Evolutionary conservation across 2,113 vertebrate species (phyloP).

Genomic region (Entomyzon cyanotis): DNA sequence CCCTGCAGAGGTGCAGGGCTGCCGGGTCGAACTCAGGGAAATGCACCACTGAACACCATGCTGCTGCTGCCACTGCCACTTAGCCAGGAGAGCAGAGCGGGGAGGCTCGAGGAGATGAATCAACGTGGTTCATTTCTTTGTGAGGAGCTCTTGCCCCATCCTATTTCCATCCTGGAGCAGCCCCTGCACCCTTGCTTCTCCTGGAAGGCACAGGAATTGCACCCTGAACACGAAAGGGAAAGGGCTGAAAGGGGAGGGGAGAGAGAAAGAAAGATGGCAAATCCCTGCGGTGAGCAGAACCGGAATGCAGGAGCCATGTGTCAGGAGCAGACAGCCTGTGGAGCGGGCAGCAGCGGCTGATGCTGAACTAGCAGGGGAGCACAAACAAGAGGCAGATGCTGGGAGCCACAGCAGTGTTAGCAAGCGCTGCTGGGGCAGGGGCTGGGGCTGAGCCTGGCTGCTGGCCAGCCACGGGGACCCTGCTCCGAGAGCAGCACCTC

Average conservation of each 20-base stretch:
- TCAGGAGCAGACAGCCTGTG: not conserved
- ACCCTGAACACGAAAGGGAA: not conserved
- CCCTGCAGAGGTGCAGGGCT: slow-evolving; percentile 21
- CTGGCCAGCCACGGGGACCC: fast-evolving
- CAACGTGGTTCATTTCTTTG: not conserved
- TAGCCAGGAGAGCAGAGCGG: not conserved
- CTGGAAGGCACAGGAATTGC: not conserved
- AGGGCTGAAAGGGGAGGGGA: not conserved
- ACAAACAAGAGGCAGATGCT: not conserved
- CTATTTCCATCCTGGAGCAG: not conserved
- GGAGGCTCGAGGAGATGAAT: not conserved
- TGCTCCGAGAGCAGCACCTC: not conserved
- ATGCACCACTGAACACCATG: slow-evolving; percentile 37
- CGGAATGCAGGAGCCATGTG: not conserved
- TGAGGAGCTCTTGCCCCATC: not conserved
- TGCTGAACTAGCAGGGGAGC: not conserved
- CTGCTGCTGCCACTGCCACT: slow-evolving; percentile 43
- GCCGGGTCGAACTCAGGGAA: not conserved
- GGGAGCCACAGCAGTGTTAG: not conserved
- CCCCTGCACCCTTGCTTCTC: not conserved
- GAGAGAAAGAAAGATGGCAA: not conserved
- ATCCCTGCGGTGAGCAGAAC: not conserved
- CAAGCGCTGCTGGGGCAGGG: not conserved
- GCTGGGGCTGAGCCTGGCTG: not conserved
- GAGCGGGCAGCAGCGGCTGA: not conserved